These are phyloP conservation scores for Leptogaster cylindrica DNA, from an alignment of 2,888 invertebrate species.

Conservation along the genomic window DNA sequence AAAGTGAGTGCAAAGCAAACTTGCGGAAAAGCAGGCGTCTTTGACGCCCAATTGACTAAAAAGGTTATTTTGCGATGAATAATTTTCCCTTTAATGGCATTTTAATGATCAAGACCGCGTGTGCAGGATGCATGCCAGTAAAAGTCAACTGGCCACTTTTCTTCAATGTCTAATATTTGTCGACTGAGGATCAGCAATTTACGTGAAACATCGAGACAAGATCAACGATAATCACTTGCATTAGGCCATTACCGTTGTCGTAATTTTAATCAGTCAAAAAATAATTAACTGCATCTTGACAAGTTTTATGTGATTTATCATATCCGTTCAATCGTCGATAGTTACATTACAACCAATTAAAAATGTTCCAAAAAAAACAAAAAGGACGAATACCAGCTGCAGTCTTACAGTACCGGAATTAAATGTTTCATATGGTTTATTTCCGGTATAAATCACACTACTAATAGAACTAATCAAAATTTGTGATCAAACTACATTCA, in stretches of 20 bases:
- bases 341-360: background rate
- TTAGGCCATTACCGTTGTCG: constrained; percentile 1
- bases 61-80: constrained; percentile 40
- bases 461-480: background rate
- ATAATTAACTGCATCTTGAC: constrained; percentile 25
- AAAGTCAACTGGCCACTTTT: no score
- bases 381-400: background rate
- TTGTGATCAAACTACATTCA: background rate
- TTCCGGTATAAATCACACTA: constrained; percentile 18
- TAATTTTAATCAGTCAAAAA: constrained; percentile 32
- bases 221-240: background rate
- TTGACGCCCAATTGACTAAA: constrained; percentile 31
- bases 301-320: constrained; percentile 9
- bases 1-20: background rate
- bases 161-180: no score
- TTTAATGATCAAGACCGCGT: constrained; percentile 41
- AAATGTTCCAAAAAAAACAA: background rate
- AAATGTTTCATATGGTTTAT: constrained; percentile 9
- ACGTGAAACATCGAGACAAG: background rate
- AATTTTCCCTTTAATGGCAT: constrained; percentile 42
- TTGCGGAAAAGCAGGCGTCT: constrained; percentile 4
- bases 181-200: background rate
- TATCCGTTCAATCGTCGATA: background rate
- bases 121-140: constrained; percentile 17
- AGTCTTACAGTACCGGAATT: constrained; percentile 3